phyloP scores from a whole-genome alignment of 2,797 vertebrate genomes.

The Etheostoma perlongum region DNA sequence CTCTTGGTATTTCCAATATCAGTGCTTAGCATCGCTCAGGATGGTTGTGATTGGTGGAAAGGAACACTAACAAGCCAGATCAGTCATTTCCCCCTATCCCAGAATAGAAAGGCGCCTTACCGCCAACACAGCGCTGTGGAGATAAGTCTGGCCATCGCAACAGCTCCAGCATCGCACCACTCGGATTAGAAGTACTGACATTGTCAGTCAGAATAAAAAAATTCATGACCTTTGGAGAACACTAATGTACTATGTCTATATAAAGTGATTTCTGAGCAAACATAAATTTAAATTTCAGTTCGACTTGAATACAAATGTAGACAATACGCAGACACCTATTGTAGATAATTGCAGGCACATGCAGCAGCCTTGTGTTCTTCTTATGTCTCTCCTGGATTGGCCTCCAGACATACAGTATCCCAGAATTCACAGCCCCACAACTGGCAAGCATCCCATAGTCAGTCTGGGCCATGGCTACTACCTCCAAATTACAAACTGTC shows the following conservation, averaged over 20 bases:
- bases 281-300: slow-evolving; percentile 46
- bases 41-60: too few relatives aligned
- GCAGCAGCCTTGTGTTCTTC: slow-evolving; percentile 81
- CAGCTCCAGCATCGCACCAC: not conserved
- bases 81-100: too few relatives aligned
- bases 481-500: slow-evolving; percentile 36
- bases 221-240: not conserved
- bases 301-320: slow-evolving; percentile 37
- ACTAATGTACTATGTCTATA: not conserved
- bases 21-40: too few relatives aligned
- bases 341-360: slow-evolving; percentile 74
- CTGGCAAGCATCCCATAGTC: slow-evolving; percentile 23
- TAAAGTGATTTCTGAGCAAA: too few relatives aligned
- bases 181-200: not conserved
- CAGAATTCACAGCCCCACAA: slow-evolving; percentile 36
- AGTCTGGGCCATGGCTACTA: slow-evolving; percentile 17
- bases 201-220: not conserved
- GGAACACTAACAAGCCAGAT: too few relatives aligned
- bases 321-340: slow-evolving; percentile 65
- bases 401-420: slow-evolving; percentile 33
- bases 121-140: too few relatives aligned
- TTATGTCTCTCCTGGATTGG: slow-evolving; percentile 75
- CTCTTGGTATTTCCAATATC: too few relatives aligned
- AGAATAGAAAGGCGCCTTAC: too few relatives aligned
- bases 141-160: too few relatives aligned